Conservation (phyloP, 2,797 vertebrate species). For the Lagocephalus sceleratus region DNA sequence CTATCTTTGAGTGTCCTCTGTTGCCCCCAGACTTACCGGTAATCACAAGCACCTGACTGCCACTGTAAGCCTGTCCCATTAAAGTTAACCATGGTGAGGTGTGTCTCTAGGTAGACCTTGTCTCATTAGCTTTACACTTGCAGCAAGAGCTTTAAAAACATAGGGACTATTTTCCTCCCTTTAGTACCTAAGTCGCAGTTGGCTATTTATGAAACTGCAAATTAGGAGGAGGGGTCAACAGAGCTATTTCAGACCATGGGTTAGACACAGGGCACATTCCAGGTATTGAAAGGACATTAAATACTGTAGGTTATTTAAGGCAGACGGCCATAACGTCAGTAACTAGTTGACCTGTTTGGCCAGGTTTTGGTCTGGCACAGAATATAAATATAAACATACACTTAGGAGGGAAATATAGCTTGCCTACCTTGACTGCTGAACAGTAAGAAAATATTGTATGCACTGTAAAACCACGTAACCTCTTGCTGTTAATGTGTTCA, state of each 20-base stretch:
- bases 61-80: slow-evolving; percentile 49
- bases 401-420: slow-evolving; percentile 45
- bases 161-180: slow-evolving; percentile 56
- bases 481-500: slow-evolving; percentile 9
- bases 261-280: slow-evolving; percentile 72
- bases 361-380: slow-evolving; percentile 31
- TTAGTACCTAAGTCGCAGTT: slow-evolving; percentile 55
- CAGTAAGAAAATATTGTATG: slow-evolving; percentile 10
- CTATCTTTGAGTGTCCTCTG: slow-evolving; percentile 30
- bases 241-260: slow-evolving; percentile 69
- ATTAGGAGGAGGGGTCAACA: slow-evolving; percentile 67
- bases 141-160: slow-evolving; percentile 31
- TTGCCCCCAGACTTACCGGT: slow-evolving; percentile 32
- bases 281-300: slow-evolving; percentile 79
- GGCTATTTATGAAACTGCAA: slow-evolving; percentile 74
- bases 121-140: slow-evolving; percentile 47
- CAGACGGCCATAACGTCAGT: slow-evolving; percentile 55
- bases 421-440: slow-evolving; percentile 16
- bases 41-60: slow-evolving; percentile 53
- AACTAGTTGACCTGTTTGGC: slow-evolving; percentile 58
- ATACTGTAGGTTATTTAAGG: slow-evolving; percentile 62
- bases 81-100: slow-evolving; percentile 56
- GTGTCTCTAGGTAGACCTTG: slow-evolving; percentile 63
- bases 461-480: neutral
- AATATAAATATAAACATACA: slow-evolving; percentile 61